Evolutionary conservation across 2,888 invertebrate genomes (phyloP).

Genomic region (Tyria jacobaeae): DNA sequence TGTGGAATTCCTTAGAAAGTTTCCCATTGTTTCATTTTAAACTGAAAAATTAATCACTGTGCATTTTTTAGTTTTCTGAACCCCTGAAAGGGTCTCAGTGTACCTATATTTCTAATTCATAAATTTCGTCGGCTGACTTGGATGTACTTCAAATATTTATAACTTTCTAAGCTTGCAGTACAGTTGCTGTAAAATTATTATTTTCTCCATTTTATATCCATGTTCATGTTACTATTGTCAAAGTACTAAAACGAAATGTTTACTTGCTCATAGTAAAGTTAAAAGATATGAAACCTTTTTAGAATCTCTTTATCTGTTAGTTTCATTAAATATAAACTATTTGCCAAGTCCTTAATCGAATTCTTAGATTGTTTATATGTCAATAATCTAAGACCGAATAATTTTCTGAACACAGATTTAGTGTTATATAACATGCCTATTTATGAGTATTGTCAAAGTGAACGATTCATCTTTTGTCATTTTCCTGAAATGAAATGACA

Average conservation of each 20-base stretch:
- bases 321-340: no score
- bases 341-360: no score
- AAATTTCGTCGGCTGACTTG: neutral
- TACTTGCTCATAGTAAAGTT: no score
- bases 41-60: neutral
- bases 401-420: no score
- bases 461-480: no score
- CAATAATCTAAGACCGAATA: no score
- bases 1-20: neutral
- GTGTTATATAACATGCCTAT: no score
- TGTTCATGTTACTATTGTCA: neutral
- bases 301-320: no score
- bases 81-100: neutral
- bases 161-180: conserved; percentile 11
- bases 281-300: no score
- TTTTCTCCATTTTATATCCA: conserved; percentile 13
- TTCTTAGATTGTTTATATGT: no score
- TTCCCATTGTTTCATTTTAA: neutral
- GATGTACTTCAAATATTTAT: conserved; percentile 9
- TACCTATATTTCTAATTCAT: conserved; percentile 11
- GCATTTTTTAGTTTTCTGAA: neutral
- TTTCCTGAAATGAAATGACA: no score
- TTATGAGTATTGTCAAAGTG: no score
- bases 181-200: conserved; percentile 18
- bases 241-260: neutral